Evolutionary conservation across 2,888 invertebrate genomes (phyloP), one percentile per base, ranked within the genome.

Genomic region (Andricus quercusramuli): DNA sequence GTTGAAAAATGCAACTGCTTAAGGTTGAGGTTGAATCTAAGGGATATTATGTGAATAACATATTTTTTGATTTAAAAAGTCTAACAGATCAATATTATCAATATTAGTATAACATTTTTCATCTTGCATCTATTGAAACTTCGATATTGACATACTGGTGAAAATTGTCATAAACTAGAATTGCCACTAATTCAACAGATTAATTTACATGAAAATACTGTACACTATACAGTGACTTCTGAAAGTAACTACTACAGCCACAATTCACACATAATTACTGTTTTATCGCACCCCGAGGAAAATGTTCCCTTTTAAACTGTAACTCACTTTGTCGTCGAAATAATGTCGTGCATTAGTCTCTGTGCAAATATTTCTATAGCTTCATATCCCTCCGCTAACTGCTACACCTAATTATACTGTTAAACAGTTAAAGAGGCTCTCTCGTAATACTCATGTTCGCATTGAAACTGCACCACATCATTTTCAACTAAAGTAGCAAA

Each of bases 261-360:
- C 68, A 70, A 70, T 70, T 70, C 47, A 70, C 29, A n/a, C 47
- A 29, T 70, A 47, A 70, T 70, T 70, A 70, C 68, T 47, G 68
- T 29, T 70, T 47, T 51, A 47, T 51, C 25, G 44, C 68, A 70
- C 68, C 68, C 29, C 20, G 20, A 29, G 25, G 68, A 70, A 47
- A 70, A 51, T 51, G 47, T 44, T 47, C 25, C 68, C 47, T 51
- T 70, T 70, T 51, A 70, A 47, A 70, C 68, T 70, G 47, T 47
- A 70, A 70, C 44, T 70, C 68, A 25, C 47, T 47, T 47, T 51
- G 47, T 70, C 47, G 47, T 70, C 47, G 29, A 51, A 70, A 70
- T 51, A 70, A 70, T 70, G 68, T 70, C 20, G 25, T 29, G 51
- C 68, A 70, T 70, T 68, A 68, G 68, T 70, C 47, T 47, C 25